Conservation (phyloP, 2,797 vertebrate genomes). For the Hippoglossus hippoglossus region DNA sequence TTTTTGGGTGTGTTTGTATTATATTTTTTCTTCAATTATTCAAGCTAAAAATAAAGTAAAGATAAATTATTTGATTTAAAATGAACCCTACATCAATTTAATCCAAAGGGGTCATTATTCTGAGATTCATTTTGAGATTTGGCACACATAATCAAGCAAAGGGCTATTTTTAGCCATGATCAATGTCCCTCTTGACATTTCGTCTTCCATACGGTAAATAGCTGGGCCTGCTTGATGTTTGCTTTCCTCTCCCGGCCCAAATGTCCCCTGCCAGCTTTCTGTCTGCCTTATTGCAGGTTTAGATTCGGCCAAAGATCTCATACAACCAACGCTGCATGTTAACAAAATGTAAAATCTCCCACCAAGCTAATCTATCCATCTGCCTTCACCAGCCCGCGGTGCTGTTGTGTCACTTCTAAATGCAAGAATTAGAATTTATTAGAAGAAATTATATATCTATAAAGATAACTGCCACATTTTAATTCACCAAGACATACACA, state of each 20-base stretch:
- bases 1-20: too few relatives aligned
- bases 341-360: conserved; percentile 13
- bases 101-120: not conserved
- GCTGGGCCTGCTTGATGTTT: conserved; percentile 38
- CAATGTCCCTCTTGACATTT: conserved; percentile 39
- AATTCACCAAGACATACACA: not conserved
- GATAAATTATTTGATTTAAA: not conserved
- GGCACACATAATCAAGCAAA: conserved; percentile 2
- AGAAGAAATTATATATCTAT: not conserved
- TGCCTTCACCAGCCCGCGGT: not conserved
- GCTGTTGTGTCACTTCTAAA: not conserved
- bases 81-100: not conserved
- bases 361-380: conserved; percentile 14
- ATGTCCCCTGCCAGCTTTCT: conserved; percentile 7
- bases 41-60: too few relatives aligned
- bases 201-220: conserved; percentile 34
- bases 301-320: conserved; percentile 3
- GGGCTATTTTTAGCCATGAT: conserved; percentile 3
- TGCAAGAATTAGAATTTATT: not conserved
- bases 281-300: conserved; percentile 5
- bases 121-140: conserved; percentile 5
- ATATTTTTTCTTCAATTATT: too few relatives aligned
- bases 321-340: too few relatives aligned
- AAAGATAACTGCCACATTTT: not conserved
- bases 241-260: not conserved